These are phyloP conservation scores for Catajapyx aquilonaris DNA, from an alignment of 1,140 invertebrate genomes.

Conservation along the genomic window DNA sequence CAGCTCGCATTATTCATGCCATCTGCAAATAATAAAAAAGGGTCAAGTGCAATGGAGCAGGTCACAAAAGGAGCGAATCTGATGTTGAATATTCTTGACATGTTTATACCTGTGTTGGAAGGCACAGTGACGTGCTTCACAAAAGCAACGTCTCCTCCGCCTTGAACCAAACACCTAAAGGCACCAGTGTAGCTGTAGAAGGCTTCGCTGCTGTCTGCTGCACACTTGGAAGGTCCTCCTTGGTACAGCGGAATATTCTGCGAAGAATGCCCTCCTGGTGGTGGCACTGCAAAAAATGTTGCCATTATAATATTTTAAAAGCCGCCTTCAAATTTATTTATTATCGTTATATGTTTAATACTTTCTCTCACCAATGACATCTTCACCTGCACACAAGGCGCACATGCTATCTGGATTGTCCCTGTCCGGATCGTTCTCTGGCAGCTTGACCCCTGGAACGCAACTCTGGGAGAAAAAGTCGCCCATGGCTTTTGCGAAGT, in stretches of 20 bases:
- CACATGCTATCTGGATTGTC: slow-evolving; percentile 18
- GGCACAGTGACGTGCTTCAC: slow-evolving; percentile 31
- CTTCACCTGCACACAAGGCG: slow-evolving; percentile 21
- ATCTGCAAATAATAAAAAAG: slow-evolving; percentile 17
- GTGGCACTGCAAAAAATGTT: too few species aligned
- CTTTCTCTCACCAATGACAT: background rate
- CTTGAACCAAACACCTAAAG: slow-evolving; percentile 39
- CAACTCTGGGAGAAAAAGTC: slow-evolving; percentile 28
- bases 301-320: too few species aligned
- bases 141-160: slow-evolving; percentile 38
- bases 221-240: slow-evolving; percentile 14
- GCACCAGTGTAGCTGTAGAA: slow-evolving; percentile 29
- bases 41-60: background rate
- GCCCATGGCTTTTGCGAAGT: slow-evolving; percentile 20
- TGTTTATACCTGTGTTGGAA: slow-evolving; percentile 25
- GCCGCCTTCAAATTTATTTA: too few species aligned
- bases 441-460: slow-evolving; percentile 19
- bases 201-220: slow-evolving; percentile 18
- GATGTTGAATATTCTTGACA: background rate
- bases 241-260: slow-evolving; percentile 5
- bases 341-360: too few species aligned
- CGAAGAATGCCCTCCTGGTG: too few species aligned
- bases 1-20: slow-evolving; percentile 32
- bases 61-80: background rate
- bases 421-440: slow-evolving; percentile 10